Percentiles rank a stretch among this genome's conserved stretches.
Evolutionary conservation across 2,797 vertebrate genomes (phyloP).

Genomic region (Centroberyx gerrardi): DNA sequence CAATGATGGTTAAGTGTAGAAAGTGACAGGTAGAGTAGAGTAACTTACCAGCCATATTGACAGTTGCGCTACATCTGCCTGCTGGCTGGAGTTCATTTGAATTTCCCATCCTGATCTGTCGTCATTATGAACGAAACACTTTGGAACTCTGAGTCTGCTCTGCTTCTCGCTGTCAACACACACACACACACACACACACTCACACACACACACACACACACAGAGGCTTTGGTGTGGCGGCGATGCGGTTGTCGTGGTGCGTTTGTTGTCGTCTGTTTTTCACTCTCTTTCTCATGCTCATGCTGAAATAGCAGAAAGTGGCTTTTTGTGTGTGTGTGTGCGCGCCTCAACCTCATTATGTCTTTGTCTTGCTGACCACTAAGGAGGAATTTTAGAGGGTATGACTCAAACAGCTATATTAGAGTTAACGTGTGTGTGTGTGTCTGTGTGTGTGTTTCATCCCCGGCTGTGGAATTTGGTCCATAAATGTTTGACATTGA

Average conservation of each 20-base stretch:
- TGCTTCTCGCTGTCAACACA: conserved; percentile 13
- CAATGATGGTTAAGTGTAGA: too few relatives aligned
- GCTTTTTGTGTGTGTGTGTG: background rate
- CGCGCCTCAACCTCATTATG: background rate
- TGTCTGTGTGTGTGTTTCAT: conserved; percentile 2
- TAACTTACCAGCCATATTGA: too few relatives aligned
- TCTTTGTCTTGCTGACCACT: background rate
- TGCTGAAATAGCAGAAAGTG: background rate
- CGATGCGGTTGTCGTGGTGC: conserved; percentile 46
- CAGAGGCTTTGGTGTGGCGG: conserved; percentile 46
- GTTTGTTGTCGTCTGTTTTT: conserved; percentile 31
- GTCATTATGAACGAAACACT: conserved; percentile 14
- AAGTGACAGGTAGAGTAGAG: too few relatives aligned
- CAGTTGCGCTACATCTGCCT: too few relatives aligned
- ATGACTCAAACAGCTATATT: too few relatives aligned
- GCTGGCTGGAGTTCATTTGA: too few relatives aligned
- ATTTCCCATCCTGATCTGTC: too few relatives aligned
- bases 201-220: conserved; percentile 2
- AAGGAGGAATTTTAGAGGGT: too few relatives aligned
- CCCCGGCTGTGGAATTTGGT: conserved; percentile 5
- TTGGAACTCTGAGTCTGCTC: conserved; percentile 8
- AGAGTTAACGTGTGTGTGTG: too few relatives aligned
- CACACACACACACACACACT: background rate
- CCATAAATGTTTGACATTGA: conserved; percentile 41
- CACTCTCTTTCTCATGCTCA: background rate